phyloP scores from a whole-genome alignment of 1,140 invertebrate genomes.

The Nylanderia fulva region DNA sequence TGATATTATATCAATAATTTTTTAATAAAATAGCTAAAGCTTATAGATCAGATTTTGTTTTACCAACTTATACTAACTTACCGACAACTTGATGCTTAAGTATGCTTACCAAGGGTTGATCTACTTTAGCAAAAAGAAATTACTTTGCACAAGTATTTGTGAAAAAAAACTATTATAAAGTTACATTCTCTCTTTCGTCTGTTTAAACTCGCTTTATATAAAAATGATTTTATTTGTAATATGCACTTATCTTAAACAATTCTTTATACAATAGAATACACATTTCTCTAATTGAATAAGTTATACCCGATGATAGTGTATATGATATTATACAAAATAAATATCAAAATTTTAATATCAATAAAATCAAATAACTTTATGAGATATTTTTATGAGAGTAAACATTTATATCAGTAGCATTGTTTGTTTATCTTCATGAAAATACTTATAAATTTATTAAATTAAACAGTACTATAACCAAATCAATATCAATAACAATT shows the following conservation, averaged over 20 bases:
- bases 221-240: background rate
- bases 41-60: background rate
- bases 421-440: background rate
- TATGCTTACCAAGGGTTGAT: conserved; percentile 37
- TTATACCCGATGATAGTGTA: background rate
- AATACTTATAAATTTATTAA: background rate
- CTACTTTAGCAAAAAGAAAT: background rate
- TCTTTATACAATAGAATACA: background rate
- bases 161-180: background rate
- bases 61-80: conserved; percentile 56
- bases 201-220: background rate
- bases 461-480: background rate
- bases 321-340: background rate
- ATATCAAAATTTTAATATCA: background rate
- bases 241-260: background rate
- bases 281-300: background rate
- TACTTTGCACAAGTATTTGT: background rate
- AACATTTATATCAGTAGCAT: background rate
- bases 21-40: conserved; percentile 51
- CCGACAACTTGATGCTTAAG: conserved; percentile 5
- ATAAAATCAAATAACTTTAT: background rate
- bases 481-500: background rate
- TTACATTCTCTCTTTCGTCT: background rate
- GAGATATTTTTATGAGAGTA: background rate
- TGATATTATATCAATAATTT: conserved; percentile 18